Evolutionary conservation across 2,797 vertebrate genomes (phyloP).

Genomic region (Acanthurus lineatus): DNA sequence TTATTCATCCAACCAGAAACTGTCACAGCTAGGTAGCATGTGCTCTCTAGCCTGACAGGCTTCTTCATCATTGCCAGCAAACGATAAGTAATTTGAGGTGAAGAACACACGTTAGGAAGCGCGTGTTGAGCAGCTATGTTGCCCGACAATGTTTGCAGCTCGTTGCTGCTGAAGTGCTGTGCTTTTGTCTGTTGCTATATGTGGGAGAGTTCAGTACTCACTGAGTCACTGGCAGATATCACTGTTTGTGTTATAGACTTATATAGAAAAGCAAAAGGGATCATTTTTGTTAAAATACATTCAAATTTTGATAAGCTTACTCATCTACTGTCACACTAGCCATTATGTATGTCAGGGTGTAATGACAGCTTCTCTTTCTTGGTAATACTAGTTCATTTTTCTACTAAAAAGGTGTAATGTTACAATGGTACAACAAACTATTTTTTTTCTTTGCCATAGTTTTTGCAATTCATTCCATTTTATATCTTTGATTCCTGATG

Average conservation of each 20-base stretch:
- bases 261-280: slow-evolving; percentile 20
- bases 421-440: not conserved
- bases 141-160: not conserved
- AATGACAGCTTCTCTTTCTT: not conserved
- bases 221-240: not conserved
- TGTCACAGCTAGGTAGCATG: not conserved
- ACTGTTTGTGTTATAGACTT: no score
- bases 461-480: slow-evolving; percentile 14
- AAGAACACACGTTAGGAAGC: not conserved
- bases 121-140: not conserved
- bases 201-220: not conserved
- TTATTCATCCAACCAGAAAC: slow-evolving; percentile 20
- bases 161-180: not conserved
- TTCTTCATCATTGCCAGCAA: not conserved
- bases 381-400: no score
- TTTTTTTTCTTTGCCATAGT: not conserved
- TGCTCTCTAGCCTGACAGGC: not conserved
- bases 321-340: no score
- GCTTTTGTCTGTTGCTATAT: not conserved
- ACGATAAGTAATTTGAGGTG: not conserved
- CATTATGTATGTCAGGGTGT: not conserved
- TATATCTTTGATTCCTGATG: not conserved
- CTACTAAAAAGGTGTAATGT: not conserved
- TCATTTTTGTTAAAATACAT: not conserved
- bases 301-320: not conserved